phyloP scores from a whole-genome alignment of 2,113 vertebrate species.

The Scortum barcoo region DNA sequence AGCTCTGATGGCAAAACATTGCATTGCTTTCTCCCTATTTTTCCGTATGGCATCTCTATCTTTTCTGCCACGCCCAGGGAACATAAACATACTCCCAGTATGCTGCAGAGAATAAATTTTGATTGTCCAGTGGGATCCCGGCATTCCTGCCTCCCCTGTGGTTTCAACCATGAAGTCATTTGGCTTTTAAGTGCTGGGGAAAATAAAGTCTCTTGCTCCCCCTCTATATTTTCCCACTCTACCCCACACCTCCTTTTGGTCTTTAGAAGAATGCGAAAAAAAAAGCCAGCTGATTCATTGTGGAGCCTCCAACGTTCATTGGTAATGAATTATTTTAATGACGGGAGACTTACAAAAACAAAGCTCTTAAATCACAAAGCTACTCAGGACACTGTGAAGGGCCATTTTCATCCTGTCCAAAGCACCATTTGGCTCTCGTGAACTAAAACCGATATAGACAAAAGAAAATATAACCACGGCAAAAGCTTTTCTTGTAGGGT shows the following conservation, averaged over 20 bases:
- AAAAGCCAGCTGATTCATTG: conserved; percentile 87
- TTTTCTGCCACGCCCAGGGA: conserved; percentile 67
- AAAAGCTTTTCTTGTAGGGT: conserved; percentile 29
- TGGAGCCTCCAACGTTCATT: conserved; percentile 81
- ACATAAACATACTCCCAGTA: conserved; percentile 61
- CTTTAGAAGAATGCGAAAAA: conserved; percentile 81
- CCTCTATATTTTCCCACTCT: conserved; percentile 81
- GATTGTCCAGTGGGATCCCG: conserved; percentile 81
- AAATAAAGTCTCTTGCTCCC: not conserved
- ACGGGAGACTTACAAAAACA: conserved; percentile 82
- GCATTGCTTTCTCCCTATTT: conserved; percentile 75
- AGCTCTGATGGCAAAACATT: conserved; percentile 82
- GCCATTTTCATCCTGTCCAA: conserved; percentile 66
- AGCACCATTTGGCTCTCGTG: conserved; percentile 65
- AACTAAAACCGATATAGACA: conserved; percentile 54
- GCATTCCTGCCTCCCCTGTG: conserved; percentile 85
- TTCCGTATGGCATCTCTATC: conserved; percentile 58
- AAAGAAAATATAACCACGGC: conserved; percentile 41
- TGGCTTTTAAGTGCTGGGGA: conserved; percentile 50
- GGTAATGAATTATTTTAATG: conserved; percentile 88
- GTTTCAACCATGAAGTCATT: conserved; percentile 88
- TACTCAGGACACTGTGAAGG: conserved; percentile 72
- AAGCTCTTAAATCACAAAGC: conserved; percentile 85
- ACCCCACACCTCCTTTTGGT: conserved; percentile 74
- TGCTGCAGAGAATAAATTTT: conserved; percentile 90